These are phyloP conservation scores for Drosophila lacteicornis DNA, from an alignment of 1,140 invertebrate genomes.

Conservation along the genomic window DNA sequence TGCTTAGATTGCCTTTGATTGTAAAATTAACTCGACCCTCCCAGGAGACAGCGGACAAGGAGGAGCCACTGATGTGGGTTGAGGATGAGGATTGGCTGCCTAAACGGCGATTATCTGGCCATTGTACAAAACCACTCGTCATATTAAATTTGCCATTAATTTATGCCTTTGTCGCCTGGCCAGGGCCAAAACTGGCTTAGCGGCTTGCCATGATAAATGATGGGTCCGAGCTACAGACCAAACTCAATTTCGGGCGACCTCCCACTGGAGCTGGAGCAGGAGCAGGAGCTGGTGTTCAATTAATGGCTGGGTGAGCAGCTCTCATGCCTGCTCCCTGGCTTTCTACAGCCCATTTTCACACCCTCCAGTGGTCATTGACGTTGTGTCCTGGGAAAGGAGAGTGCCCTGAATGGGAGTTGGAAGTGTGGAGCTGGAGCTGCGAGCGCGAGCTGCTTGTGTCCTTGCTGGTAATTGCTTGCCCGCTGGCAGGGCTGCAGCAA, in stretches of 20 bases:
- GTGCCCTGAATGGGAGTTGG: background rate
- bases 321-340: conserved; percentile 6
- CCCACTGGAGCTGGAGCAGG: background rate
- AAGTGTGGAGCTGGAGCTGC: background rate
- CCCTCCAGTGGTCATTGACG: conserved; percentile 52
- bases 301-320: conserved; percentile 13
- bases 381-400: background rate
- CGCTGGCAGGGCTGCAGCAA: conserved; percentile 56
- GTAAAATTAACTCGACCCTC: conserved; percentile 64
- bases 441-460: conserved; percentile 11
- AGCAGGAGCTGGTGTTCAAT: conserved; percentile 26
- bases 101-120: conserved; percentile 64
- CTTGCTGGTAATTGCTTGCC: conserved; percentile 52
- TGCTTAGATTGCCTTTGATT: conserved; percentile 56
- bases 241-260: conserved; percentile 27
- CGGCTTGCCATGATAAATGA: conserved; percentile 61
- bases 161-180: conserved; percentile 50
- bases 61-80: background rate
- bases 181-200: conserved; percentile 46
- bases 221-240: conserved; percentile 19
- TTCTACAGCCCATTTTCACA: conserved; percentile 19
- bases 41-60: conserved; percentile 1
- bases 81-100: conserved; percentile 19
- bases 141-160: conserved; percentile 74
- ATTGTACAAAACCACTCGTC: conserved; percentile 51